Evolutionary conservation across 2,888 invertebrate species (phyloP), one percentile per base, ranked within the genome.

Genomic region (Biston betularia): DNA sequence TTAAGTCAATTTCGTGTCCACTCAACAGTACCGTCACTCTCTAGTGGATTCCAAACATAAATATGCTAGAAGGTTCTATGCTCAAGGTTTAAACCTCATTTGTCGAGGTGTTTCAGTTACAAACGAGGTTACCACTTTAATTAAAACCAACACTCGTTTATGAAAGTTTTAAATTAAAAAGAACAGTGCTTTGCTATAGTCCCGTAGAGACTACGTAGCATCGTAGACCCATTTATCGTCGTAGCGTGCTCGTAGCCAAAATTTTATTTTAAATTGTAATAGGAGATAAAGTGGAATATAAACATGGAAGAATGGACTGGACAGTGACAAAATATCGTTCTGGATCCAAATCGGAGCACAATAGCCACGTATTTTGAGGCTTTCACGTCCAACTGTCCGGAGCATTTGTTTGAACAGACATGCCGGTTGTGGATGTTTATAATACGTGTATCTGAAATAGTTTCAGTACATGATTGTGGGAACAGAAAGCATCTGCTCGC

Each of bases 1-100:
- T 89, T 87, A 89, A 90, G 88, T 83, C 83, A 86, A 89, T 89
- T 88, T 86, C 74, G 75, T 81, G 84, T 82, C 79, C 79, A 75
- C 75, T 75, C 77, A 71, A 71, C 79, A 74, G 77, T 78, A 70
- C 63, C 76, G 71, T 75, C 77, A 77, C 72, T 81, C 77, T 78
- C 74, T 48, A 69, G 74, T 40, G 79, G 71, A 79, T 80, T 79
- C 79, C 35, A 69, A 68, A 79, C 83, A 82, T 81, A 80, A 80
- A 79, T 74, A 78, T 73, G 68, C 67, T 74, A 55, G 71, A 54
- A 73, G 54, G 68, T 71, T 70, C 68, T 56, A 62, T 58, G 70
- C 62, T 65, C 53, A 63, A 73, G 68, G 71, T 73, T 65, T 49
- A 65, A 72, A 68, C 53, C 55, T 56, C 59, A 60, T 65, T 63